Base-by-base conservation (phyloP, 2,888 invertebrate species). In the Eudasyphora cyanicolor region DNA sequence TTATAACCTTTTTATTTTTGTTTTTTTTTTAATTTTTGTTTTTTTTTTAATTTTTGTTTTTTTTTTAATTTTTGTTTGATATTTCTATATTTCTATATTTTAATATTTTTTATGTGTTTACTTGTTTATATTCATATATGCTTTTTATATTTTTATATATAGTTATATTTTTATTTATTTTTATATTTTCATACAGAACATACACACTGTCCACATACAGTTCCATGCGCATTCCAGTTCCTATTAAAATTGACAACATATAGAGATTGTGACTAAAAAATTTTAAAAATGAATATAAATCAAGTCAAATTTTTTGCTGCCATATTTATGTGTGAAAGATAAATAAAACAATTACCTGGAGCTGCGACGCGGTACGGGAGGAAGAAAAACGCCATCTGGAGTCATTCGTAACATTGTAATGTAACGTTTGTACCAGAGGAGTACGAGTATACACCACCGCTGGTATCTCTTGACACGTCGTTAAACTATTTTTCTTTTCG, bases 301-400 rank as follows among this genome's bases (percentile, higher is more conserved):
- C 60, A 29, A 24, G 17, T 60, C 29, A 29, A 60, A 60, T 57
- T 57, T 73, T 60, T 62, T 45, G 12, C 70, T 45, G 12, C 70
- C 24, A 69, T 78, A 64, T 75, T 73, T 32, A 67, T 67, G 71
- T 81, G 71, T 78, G 78, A 76, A 75, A 79, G 49, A 42, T 84
- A 76, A 71, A 76, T 76, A 49, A 54, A 76, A 64, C 76, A 74
- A 82, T 62, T 62, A 82, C 62, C 70, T 76, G 49, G 32, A 60
- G 45, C 29, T 62, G 71, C 71, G 4, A 45, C 45, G n/a, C n/a
- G 12, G 12, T n/a, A 69, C 69, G 19, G 51, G 51, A 49, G 29
- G 32, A 32, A 32, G 5, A n/a, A n/a, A n/a, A n/a, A n/a, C n/a
- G n/a, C n/a, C 32, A 32, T 6, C 5, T 4, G 8, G 32, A 32